Evolutionary conservation across 2,888 invertebrate genomes (phyloP).

Genomic region (Tuta absoluta): DNA sequence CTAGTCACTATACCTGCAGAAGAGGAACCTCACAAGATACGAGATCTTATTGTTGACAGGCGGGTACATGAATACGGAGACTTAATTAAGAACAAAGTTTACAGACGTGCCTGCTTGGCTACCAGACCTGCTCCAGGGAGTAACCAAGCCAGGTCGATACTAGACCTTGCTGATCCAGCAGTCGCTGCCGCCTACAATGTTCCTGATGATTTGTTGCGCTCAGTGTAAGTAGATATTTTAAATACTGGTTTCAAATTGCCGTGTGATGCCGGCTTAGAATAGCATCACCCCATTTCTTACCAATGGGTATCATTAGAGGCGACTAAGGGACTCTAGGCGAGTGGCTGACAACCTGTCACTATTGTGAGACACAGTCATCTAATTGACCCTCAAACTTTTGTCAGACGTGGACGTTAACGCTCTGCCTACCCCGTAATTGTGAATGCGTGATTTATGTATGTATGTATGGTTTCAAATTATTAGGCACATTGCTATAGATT

Average conservation of each 20-base stretch:
- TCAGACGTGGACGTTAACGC: too few relatives aligned
- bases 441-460: too few relatives aligned
- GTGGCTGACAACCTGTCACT: too few relatives aligned
- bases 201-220: constrained; percentile 27
- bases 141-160: constrained; percentile 50
- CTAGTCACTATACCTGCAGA: background rate
- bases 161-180: constrained; percentile 52
- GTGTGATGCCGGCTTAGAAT: too few relatives aligned
- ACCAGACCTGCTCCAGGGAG: constrained; percentile 31
- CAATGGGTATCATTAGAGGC: too few relatives aligned
- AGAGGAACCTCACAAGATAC: background rate
- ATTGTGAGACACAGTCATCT: too few relatives aligned
- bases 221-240: constrained; percentile 9
- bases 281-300: too few relatives aligned
- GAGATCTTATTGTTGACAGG: background rate
- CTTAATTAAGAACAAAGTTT: background rate
- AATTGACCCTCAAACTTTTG: too few relatives aligned
- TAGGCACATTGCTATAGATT: too few relatives aligned
- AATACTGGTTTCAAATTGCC: background rate
- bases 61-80: constrained; percentile 51
- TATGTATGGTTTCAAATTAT: too few relatives aligned
- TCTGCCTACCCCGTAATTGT: too few relatives aligned
- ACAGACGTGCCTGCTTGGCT: constrained; percentile 55
- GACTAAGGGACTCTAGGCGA: too few relatives aligned
- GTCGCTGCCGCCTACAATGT: constrained; percentile 45